Base-by-base conservation (phyloP, 2,797 vertebrate genomes). In the Leuciscus waleckii region DNA sequence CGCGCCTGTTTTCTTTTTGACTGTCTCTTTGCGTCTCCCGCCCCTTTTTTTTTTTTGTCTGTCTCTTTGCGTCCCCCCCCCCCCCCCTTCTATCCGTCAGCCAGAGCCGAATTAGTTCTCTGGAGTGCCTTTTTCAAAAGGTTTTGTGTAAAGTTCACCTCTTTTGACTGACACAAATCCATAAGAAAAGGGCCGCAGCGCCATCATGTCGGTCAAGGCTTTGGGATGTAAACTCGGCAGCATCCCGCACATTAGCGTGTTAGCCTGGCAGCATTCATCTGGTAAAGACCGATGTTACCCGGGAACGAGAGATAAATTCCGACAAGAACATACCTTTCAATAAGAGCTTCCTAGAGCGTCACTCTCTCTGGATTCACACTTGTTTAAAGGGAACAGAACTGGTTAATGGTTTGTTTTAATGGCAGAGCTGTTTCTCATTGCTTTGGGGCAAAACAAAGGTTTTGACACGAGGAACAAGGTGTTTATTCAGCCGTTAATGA, bases 131-230 rank as follows among this genome's bases (percentile, higher is more conserved):
- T 92, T 94, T 94, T 93, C 85, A 81, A 95, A 94, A 94, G 92
- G 92, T 93, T 94, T 94, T 92, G 67, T 87, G 92, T 94, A 95
- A 94, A 95, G 94, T 94, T 95, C 94, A 94, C 91, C 89, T 93
- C 91, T 93, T 91, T 90, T 94, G 94, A 95, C 93, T 95, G 94
- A 94, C 93, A 93, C 94, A 92, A 91, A 93, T 95, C 93, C 92
- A 93, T 94, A 93, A 92, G 92, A 93, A 93, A 89, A 39, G 83
- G 89, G 90, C 91, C 91, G 92, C 92, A 92, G 91, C 91, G 92
- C 90, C 81, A 88, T 91, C 93, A 91, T 63, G 84, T 61, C 54
- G 84, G 81, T 82, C 61, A 56, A 79, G 65, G 29, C 43, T 32
- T 82, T 65, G 63, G 56, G 65, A 77, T 35, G 61, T 74, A 75